Evolutionary conservation across 2,888 invertebrate species (phyloP).

Genomic region (Eurois occulta): DNA sequence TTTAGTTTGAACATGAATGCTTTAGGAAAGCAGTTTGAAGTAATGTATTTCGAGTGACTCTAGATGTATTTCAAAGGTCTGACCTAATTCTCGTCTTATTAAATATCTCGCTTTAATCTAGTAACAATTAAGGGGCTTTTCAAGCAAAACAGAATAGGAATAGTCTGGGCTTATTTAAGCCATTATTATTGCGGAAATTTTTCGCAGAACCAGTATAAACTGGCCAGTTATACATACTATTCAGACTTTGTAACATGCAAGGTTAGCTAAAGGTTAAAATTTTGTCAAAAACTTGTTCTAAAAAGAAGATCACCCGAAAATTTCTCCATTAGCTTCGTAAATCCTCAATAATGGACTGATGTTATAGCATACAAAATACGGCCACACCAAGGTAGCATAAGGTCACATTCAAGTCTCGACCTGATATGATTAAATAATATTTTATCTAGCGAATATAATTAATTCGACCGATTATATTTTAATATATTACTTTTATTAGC

Average conservation of each 20-base stretch:
- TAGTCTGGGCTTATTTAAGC: background rate
- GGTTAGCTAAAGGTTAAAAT: background rate
- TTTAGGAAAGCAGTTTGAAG: background rate
- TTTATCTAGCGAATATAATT: constrained; percentile 10
- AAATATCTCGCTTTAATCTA: background rate
- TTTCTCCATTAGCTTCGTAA: background rate
- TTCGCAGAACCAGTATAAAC: background rate
- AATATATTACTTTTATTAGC: background rate
- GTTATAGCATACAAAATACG: background rate
- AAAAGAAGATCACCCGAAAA: background rate
- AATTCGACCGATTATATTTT: background rate
- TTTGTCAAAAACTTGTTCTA: fast-evolving
- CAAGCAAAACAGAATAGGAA: background rate
- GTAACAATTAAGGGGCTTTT: background rate
- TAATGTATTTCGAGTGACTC: background rate
- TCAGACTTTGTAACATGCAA: background rate
- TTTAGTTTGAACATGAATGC: constrained; percentile 1
- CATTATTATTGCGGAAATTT: fast-evolving
- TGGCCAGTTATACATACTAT: background rate
- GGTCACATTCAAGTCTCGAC: constrained; percentile 11
- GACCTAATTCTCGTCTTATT: constrained; percentile 5
- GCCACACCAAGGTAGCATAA: too few relatives aligned
- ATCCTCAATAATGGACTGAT: background rate
- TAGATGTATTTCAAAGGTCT: background rate
- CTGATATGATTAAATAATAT: constrained; percentile 12